phyloP scores from a whole-genome alignment of 2,888 invertebrate genomes.

The Parnassius mnemosyne region DNA sequence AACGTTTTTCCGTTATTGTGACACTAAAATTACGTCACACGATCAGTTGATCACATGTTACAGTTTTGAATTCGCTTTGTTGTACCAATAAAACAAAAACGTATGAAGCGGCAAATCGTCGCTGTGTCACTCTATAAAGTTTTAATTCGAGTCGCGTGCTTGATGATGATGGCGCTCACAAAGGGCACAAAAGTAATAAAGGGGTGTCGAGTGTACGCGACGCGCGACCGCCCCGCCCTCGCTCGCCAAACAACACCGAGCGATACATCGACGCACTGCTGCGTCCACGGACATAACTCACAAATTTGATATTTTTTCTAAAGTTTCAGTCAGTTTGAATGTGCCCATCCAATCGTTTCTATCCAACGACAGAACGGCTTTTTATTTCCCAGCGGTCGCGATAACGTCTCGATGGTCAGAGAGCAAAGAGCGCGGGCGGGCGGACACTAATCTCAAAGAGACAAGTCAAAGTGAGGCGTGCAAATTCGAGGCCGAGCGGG shows the following conservation, averaged over 20 bases:
- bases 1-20: conserved; percentile 10
- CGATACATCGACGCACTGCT: conserved; percentile 27
- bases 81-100: conserved; percentile 56
- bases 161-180: conserved; percentile 64
- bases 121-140: conserved; percentile 51
- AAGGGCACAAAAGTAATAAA: conserved; percentile 74
- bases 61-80: conserved; percentile 44
- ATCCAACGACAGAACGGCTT: conserved; percentile 29
- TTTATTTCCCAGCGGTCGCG: conserved; percentile 29
- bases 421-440: conserved; percentile 46
- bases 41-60: conserved; percentile 22
- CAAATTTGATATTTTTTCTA: conserved; percentile 22
- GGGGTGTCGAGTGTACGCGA: conserved; percentile 69
- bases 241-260: conserved; percentile 33
- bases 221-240: conserved; percentile 37
- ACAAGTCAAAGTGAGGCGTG: conserved; percentile 75
- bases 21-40: conserved; percentile 26
- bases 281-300: not conserved
- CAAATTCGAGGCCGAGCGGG: conserved; percentile 69
- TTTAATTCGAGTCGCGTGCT: conserved; percentile 70
- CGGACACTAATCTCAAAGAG: conserved; percentile 69
- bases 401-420: conserved; percentile 38
- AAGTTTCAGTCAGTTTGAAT: conserved; percentile 13
- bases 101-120: conserved; percentile 30
- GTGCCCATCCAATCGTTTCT: conserved; percentile 17